phyloP scores from a whole-genome alignment of 1,140 invertebrate species.

The Drosophila persimilis region DNA sequence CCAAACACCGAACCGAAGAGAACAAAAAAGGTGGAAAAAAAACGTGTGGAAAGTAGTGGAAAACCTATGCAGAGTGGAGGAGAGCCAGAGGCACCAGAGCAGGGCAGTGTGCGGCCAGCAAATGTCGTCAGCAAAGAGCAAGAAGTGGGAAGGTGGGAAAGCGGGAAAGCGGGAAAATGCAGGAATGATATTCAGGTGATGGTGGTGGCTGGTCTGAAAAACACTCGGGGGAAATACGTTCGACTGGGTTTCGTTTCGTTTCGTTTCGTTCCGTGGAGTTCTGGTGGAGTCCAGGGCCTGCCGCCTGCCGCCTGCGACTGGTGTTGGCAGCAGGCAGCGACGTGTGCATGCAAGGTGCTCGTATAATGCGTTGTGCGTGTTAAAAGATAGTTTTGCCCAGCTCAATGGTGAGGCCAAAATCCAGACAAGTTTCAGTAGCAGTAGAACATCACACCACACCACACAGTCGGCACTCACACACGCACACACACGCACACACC shows the following conservation, averaged over 20 bases:
- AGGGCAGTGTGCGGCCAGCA: slow-evolving; percentile 38
- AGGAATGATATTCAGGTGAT: slow-evolving; percentile 70
- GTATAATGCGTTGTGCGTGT: slow-evolving; percentile 81
- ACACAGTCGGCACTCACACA: neutral
- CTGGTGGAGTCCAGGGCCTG: slow-evolving; percentile 9
- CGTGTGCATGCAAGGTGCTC: slow-evolving; percentile 78
- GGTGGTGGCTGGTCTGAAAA: slow-evolving; percentile 24
- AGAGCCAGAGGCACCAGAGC: slow-evolving; percentile 20
- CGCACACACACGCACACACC: slow-evolving; percentile 9
- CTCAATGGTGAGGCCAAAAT: slow-evolving; percentile 53
- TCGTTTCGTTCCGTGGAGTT: neutral
- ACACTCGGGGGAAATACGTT: slow-evolving; percentile 68
- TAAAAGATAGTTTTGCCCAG: slow-evolving; percentile 79
- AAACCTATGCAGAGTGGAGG: slow-evolving; percentile 18
- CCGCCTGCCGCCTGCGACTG: neutral
- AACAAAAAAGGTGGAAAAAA: no score
- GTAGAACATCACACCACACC: neutral
- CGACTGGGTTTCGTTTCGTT: slow-evolving; percentile 14
- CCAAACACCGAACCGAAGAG: slow-evolving; percentile 41
- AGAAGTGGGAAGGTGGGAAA: slow-evolving; percentile 15
- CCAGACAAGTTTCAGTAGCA: slow-evolving; percentile 46
- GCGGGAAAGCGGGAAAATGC: slow-evolving; percentile 34
- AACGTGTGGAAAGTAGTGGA: neutral
- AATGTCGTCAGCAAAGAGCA: slow-evolving; percentile 72
- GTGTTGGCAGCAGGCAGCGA: slow-evolving; percentile 33